Percentiles rank a stretch among this genome's conserved stretches.
These are phyloP conservation scores for Silurus asotus DNA, from an alignment of 2,113 vertebrate species.

Conservation along the genomic window DNA sequence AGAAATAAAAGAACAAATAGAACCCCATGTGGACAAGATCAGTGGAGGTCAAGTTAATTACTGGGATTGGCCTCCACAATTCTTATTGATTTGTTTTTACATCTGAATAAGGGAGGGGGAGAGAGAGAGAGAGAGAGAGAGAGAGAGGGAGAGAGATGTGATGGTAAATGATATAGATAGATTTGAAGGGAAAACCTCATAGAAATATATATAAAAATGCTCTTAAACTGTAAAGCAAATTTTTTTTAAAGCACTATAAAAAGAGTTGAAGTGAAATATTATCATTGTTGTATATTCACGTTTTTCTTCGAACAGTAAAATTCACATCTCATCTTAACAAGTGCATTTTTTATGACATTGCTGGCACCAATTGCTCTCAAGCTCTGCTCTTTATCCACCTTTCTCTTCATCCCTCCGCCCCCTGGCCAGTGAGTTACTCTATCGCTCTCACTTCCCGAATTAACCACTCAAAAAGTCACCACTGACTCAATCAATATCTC, in stretches of 20 bases:
- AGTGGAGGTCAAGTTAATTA: slow-evolving; percentile 3
- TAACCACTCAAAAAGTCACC: slow-evolving; percentile 86
- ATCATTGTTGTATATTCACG: not conserved
- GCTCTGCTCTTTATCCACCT: slow-evolving; percentile 55
- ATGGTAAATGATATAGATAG: not conserved
- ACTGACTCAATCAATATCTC: slow-evolving; percentile 84
- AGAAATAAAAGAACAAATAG: not conserved
- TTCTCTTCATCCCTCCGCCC: slow-evolving; percentile 59
- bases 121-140: slow-evolving; percentile 26
- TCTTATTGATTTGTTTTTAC: slow-evolving; percentile 26
- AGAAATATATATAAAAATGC: too few species aligned
- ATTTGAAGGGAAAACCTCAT: too few species aligned
- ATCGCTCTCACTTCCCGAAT: slow-evolving; percentile 82
- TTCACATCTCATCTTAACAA: not conserved
- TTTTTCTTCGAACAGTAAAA: not conserved
- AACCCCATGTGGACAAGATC: not conserved
- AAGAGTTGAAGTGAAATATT: not conserved
- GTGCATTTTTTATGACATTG: slow-evolving; percentile 16
- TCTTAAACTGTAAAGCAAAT: too few species aligned
- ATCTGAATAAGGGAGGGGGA: not conserved
- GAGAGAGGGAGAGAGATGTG: not conserved
- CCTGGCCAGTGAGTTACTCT: slow-evolving; percentile 77
- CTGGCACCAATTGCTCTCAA: slow-evolving; percentile 40
- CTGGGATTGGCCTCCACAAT: not conserved
- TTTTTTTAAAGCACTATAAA: too few species aligned